Base-by-base conservation (phyloP, 1,140 invertebrate genomes). In the Lepidurus couesii region DNA sequence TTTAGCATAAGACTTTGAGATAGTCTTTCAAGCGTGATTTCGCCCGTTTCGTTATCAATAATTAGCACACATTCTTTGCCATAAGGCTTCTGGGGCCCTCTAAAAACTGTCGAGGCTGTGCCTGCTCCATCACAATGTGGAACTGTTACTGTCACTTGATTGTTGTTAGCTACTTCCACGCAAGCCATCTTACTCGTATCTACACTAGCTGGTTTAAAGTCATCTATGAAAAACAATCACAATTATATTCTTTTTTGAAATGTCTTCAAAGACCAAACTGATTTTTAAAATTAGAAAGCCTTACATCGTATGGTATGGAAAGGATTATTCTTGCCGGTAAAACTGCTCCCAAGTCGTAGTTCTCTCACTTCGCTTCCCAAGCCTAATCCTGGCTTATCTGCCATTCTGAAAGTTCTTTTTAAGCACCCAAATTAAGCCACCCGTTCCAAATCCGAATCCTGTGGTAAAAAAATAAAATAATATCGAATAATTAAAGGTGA, bases 201-300 rank as follows among this genome's bases (percentile, higher is more conserved):
- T 53, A 98, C 94, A 83, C 95, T 97, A 2, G 96, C 96, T 83
- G 96, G 96, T 85, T 98, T 98, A 84, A 98, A 98, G 87, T 98
- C 96, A 93, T 95, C 94, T 96, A 85, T 77, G 90, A 89, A 81
- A 81, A 77, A 75, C 81, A 80, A 45, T 80, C 79, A 78, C 73
- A 79, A 79, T 43, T 53, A 44, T 75, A 74, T 43, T 76, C 73
- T 1, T 73, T n/a, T 21, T 76, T 44, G 44, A 44, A n/a, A 24
- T 74, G 11, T 80, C 78, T 75, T 43, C 75, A 42, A 44, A 73
- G 4, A 13, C 47, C 73, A 47, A 78, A 44, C 42, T 24, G 73
- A 44, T 77, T 26, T 11, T 42, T 73, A 43, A 77, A 44, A 74
- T 21, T 13, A 80, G 79, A 78, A 42, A 78, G 81, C 89, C 90